These are phyloP conservation scores for Prietella phreatophila DNA, from an alignment of 2,113 vertebrate genomes.

Conservation along the genomic window DNA sequence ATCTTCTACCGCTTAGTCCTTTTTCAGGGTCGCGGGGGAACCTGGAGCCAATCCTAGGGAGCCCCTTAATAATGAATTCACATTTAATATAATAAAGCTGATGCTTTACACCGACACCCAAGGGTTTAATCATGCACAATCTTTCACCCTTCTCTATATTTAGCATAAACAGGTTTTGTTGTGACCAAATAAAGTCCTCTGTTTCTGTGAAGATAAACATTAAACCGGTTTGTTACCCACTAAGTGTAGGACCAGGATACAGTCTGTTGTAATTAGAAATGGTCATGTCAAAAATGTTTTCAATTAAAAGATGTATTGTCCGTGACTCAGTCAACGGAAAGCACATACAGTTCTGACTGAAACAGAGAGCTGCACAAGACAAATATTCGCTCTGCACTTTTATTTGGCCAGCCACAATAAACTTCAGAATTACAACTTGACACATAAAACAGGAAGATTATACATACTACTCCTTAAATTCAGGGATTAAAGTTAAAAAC, in stretches of 20 bases:
- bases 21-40: no score
- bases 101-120: not conserved
- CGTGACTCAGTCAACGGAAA: not conserved
- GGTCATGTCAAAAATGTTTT: not conserved
- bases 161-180: slow-evolving; percentile 1
- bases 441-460: not conserved
- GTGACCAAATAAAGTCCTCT: slow-evolving; percentile 8
- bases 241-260: not conserved
- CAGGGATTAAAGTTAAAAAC: not conserved
- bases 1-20: no score
- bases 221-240: slow-evolving; percentile 1
- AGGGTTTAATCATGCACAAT: not conserved
- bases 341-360: not conserved
- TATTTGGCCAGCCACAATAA: slow-evolving; percentile 1
- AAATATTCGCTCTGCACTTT: not conserved
- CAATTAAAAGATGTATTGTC: not conserved
- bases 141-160: not conserved
- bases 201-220: slow-evolving; percentile 1
- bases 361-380: not conserved
- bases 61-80: not conserved
- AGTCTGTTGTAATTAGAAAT: slow-evolving; percentile 12
- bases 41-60: no score
- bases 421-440: not conserved
- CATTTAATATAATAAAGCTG: not conserved
- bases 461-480: not conserved